Base-by-base conservation (phyloP, 2,113 vertebrate genomes). In the Mesoclemmys tuberculata region DNA sequence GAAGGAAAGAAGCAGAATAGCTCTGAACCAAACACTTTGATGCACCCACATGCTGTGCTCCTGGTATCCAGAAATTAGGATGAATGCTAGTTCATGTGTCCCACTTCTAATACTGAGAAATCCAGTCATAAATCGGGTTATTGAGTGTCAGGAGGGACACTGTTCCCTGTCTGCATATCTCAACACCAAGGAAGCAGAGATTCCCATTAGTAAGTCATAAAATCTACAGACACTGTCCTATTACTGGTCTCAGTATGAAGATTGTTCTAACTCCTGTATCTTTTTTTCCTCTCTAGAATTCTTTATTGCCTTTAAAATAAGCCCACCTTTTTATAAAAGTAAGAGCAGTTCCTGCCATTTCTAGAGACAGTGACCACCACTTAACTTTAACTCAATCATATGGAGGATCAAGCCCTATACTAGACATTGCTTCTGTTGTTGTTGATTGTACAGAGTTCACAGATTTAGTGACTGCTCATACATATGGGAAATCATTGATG, bases 51-150 rank as follows among this genome's bases (percentile, higher is more conserved):
- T 10, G 84, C n/a, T 85, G 54, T 24, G 24, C 88, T 35, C 88
- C 0, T 0, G 74, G 24, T 24, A 55, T 18, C 54, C 54, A 55
- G 18, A 27, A 91, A 68, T 54, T 27, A 2, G 16, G 27, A 41
- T 89, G 84, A 88, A n/a, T 55, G 49, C 41, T 88, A 51, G 51
- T 93, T 78, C 44, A 61, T 41, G 31, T 91, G 4, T 83, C 9
- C 18, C 4, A 51, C 10, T 24, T 1, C 0, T 8, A 18, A 14
- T 3, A 52, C 22, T 49, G 71, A 54, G 82, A 54, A 2, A 31
- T 5, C 13, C 38, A 22, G 26, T 7, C 1, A 31, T 44, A 84
- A 26, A 51, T 41, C 1, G 54, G 35, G 5, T 3, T 14, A 55
- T 74, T 61, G 31, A 82, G 27, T 21, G 44, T 49, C 51, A 58